Base-by-base conservation (phyloP, 2,113 vertebrate genomes). In the Carassius auratus region DNA sequence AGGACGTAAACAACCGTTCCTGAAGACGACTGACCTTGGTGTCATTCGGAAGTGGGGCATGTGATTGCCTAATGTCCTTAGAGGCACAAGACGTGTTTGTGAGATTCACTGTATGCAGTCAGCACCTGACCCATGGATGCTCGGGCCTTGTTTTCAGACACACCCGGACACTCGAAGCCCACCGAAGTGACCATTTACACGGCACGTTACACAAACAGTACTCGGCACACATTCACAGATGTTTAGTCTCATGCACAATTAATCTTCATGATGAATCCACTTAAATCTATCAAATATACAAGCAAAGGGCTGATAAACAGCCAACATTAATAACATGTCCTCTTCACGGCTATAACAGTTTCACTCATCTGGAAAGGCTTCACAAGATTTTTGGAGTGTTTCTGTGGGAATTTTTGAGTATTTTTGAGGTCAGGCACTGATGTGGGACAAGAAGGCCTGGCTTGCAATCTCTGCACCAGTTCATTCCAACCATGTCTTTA, bases 121-220 rank as follows among this genome's bases (percentile, higher is more conserved):
- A 33, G 76, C 15, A 2, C 14, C 23, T 30, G 26, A 78, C 23
- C 76, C 1, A 52, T 52, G 23, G 36, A 48, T n/a, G 30, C 19
- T 50, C 1, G 13, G 73, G 73, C 36, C 78, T 50, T 81, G 78
- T 19, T 36, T 59, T 13, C 30, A 1, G 19, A 86, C 55, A 86
- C 94, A 76, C 92, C 94, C 92, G 91, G 92, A 91, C 87, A 95
- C 89, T 92, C 88, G 90, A 8, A 1, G 19, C 89, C 86, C 84
- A 52, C 45, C 33, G 4, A 83, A 21, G 33, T 57, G 21, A 38
- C 33, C 26, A 71, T 55, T 71, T 42, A 73, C 69, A 61, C 1
- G 36, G 4, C 9, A 74, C 4, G 12, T 74, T 74, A 42, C 10
- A 45, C 71, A 74, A 74, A 74, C 23, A 21, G 52, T 38, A 76